Evolutionary conservation across 2,888 invertebrate genomes (phyloP).

Genomic region (Leucania comma): DNA sequence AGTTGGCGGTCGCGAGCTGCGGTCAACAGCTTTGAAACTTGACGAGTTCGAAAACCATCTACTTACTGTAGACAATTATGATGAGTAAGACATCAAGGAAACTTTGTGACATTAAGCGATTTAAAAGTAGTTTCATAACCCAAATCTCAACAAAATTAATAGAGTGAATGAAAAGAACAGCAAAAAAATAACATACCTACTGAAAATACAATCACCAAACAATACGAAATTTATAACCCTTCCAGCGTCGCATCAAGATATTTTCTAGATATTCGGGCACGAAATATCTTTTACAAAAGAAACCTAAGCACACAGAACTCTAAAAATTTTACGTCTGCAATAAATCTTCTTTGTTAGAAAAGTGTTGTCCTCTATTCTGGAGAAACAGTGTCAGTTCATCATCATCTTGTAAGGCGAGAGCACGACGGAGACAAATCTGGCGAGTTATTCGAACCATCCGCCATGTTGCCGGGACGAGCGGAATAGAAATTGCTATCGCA

Average conservation of each 20-base stretch:
- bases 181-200: constrained; percentile 6
- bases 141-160: background rate
- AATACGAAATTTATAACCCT: constrained; percentile 6
- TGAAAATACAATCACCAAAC: constrained; percentile 14
- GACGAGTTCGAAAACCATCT: background rate
- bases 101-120: background rate
- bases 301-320: background rate
- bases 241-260: constrained; percentile 9
- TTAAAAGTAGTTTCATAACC: background rate
- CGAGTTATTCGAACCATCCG: constrained; percentile 40
- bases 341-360: constrained; percentile 50
- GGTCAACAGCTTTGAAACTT: constrained; percentile 18
- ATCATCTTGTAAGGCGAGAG: constrained; percentile 44
- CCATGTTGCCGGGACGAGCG: constrained; percentile 40
- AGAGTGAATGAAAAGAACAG: background rate
- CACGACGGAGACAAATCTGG: constrained; percentile 58
- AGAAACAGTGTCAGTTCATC: constrained; percentile 54
- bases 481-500: constrained; percentile 69
- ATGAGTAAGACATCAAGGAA: background rate
- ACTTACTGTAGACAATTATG: constrained; percentile 3
- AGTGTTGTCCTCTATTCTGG: constrained; percentile 26
- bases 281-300: constrained; percentile 23
- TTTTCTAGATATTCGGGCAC: background rate
- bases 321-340: constrained; percentile 33
- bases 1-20: constrained; percentile 16